A percentile compares a stretch with the other conserved stretches of the same genome.
Conservation (phyloP, 2,797 vertebrate species). For the Leontopithecus rosalia region DNA sequence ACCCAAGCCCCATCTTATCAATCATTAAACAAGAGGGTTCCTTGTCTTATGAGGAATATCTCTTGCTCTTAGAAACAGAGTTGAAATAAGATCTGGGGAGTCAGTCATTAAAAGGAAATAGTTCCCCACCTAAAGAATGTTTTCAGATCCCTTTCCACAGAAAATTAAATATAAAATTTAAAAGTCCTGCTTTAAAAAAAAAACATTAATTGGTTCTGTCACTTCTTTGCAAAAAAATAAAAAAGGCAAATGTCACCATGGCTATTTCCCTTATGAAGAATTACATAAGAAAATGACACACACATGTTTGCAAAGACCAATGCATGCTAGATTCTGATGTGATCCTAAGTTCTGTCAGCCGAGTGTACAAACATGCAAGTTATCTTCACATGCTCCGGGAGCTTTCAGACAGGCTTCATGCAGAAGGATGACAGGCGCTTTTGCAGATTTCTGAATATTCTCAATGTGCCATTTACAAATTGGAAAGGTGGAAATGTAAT, state of each 20-base stretch:
- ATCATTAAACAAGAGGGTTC: not conserved
- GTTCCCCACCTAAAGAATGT: not conserved
- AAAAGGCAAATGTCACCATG: not conserved
- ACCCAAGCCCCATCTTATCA: not conserved
- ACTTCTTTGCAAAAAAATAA: not conserved
- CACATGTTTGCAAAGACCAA: not conserved
- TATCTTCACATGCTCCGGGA: not conserved
- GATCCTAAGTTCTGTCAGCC: not conserved
- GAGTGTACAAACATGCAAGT: not conserved
- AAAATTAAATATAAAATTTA: constrained; percentile 32
- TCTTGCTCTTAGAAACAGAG: constrained; percentile 19
- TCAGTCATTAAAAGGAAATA: constrained; percentile 24
- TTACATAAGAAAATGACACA: not conserved
- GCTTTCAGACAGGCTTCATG: constrained; percentile 18
- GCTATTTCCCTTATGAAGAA: constrained; percentile 3
- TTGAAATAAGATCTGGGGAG: constrained; percentile 3
- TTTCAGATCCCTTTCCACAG: constrained; percentile 29
- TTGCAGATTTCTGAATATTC: constrained; percentile 37
- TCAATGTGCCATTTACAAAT: constrained; percentile 5
- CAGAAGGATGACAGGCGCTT: not conserved
- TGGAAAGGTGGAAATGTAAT: not conserved
- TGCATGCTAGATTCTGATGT: not conserved
- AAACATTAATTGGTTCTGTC: not conserved
- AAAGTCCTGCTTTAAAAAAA: constrained; percentile 19
- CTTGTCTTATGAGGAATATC: not conserved